Conservation (phyloP, 2,113 vertebrate species). For the Polypterus bichir region DNA sequence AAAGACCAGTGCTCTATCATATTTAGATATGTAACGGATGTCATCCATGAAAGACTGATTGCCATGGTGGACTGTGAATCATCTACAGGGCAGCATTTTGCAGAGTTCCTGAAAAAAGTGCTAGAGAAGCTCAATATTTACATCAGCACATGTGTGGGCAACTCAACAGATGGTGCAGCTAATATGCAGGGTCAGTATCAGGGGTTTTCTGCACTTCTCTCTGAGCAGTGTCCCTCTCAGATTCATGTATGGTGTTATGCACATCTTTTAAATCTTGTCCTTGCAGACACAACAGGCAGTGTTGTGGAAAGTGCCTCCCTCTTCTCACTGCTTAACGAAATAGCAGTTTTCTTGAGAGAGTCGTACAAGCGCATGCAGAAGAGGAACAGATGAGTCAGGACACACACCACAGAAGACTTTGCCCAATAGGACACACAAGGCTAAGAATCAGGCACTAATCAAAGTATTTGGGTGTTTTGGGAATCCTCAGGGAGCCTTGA, state of each 20-base stretch:
- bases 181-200: slow-evolving; percentile 18
- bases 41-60: slow-evolving; percentile 1
- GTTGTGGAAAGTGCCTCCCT: slow-evolving; percentile 15
- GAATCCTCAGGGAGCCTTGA: slow-evolving; percentile 16
- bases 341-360: slow-evolving; percentile 15
- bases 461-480: slow-evolving; percentile 21
- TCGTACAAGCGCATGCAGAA: slow-evolving; percentile 16
- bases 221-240: slow-evolving; percentile 8
- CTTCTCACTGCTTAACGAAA: slow-evolving; percentile 15
- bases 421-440: slow-evolving; percentile 11
- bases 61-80: slow-evolving; percentile 5
- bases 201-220: slow-evolving; percentile 17
- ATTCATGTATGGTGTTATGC: slow-evolving; percentile 17
- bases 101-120: slow-evolving; percentile 6
- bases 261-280: slow-evolving; percentile 13
- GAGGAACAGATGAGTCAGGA: slow-evolving; percentile 12
- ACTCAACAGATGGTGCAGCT: slow-evolving; percentile 20
- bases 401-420: slow-evolving; percentile 12
- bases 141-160: slow-evolving; percentile 18
- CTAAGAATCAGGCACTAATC: slow-evolving; percentile 17
- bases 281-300: slow-evolving; percentile 10
- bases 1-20: slow-evolving; percentile 7
- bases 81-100: slow-evolving; percentile 8
- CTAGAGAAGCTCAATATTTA: slow-evolving; percentile 9
- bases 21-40: slow-evolving; percentile 3